Evolutionary conservation across 2,888 invertebrate species (phyloP).

Genomic region (Andricus quercusramuli): DNA sequence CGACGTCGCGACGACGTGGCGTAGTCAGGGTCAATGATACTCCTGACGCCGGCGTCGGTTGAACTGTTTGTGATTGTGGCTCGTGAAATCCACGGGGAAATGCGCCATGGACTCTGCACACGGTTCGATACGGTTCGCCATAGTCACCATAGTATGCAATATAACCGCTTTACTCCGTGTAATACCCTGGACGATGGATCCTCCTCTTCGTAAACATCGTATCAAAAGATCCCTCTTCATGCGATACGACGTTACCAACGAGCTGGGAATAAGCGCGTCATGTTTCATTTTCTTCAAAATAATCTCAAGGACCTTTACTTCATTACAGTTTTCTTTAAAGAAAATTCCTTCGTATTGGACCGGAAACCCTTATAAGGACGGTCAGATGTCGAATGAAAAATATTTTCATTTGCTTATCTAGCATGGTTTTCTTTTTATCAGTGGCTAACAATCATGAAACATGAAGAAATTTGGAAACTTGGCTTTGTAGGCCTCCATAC

Average conservation of each 20-base stretch:
- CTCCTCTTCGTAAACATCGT: constrained; percentile 57
- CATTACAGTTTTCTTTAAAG: constrained; percentile 6
- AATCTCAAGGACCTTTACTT: constrained; percentile 15
- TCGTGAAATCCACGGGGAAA: constrained; percentile 58
- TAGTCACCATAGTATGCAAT: constrained; percentile 18
- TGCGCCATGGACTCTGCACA: constrained; percentile 52
- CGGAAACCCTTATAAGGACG: too few relatives aligned
- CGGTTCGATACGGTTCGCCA: constrained; percentile 58
- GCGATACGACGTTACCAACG: constrained; percentile 53
- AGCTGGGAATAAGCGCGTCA: constrained; percentile 53
- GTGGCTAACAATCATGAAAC: too few relatives aligned
- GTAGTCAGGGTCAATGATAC: constrained; percentile 55
- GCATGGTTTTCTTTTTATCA: too few relatives aligned
- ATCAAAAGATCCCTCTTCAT: constrained; percentile 56
- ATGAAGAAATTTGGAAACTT: too few relatives aligned
- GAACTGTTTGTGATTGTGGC: constrained; percentile 23
- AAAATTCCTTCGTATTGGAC: constrained; percentile 5
- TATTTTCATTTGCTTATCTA: too few relatives aligned
- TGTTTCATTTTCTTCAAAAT: constrained; percentile 42
- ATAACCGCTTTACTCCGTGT: constrained; percentile 28
- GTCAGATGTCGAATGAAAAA: too few relatives aligned
- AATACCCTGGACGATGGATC: constrained; percentile 22
- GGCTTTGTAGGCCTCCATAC: too few relatives aligned
- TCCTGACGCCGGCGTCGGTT: constrained; percentile 54
- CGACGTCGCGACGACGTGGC: constrained; percentile 51